Evolutionary conservation across 2,113 vertebrate genomes (phyloP), one percentile per base, ranked within the genome.

Genomic region (Dromiciops gliroides): DNA sequence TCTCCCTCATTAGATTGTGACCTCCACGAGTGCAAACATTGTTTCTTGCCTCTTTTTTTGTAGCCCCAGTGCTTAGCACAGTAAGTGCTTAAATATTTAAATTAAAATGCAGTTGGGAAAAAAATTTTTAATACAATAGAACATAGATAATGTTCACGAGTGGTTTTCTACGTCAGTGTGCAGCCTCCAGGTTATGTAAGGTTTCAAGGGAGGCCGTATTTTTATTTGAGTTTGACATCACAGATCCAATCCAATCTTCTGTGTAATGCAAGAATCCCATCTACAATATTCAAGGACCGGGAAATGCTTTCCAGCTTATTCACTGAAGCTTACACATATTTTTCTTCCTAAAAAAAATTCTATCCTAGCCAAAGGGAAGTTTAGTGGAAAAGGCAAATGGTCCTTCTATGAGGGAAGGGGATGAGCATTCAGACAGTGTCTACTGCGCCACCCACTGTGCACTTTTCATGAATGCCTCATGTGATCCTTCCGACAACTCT

Each of bases 241-340:
- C 31, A n/a, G 53, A 56, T n/a, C 3, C n/a, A 75, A 75, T n/a
- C 14, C 3, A 37, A 67, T 37, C 12, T 37, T 31, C 31, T n/a
- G 12, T 6, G 1, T 37, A 75, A 75, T 19, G 60, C 2, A 56
- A 56, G 53, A 75, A 75, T 75, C 12, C 60, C 3, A 37, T n/a
- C 37, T 14, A n/a, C 31, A 37, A 75, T n/a, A 37, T n/a, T 75
- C 60, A 75, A 75, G 31, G 60, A 37, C 60, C 23, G 2, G 9
- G 6, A 95, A 95, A 93, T 95, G 93, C 95, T 75, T 94, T 93
- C 83, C 91, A 51, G 93, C 96, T 97, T 94, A 96, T 97, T 97
- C 96, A 95, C 95, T 93, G 50, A 95, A 95, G 95, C 75, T 96
- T 90, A 96, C 90, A 95, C 94, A 93, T 95, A 92, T 92, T 97